Base-by-base conservation (phyloP, 2,888 invertebrate species). In the Calephelis perditalis region DNA sequence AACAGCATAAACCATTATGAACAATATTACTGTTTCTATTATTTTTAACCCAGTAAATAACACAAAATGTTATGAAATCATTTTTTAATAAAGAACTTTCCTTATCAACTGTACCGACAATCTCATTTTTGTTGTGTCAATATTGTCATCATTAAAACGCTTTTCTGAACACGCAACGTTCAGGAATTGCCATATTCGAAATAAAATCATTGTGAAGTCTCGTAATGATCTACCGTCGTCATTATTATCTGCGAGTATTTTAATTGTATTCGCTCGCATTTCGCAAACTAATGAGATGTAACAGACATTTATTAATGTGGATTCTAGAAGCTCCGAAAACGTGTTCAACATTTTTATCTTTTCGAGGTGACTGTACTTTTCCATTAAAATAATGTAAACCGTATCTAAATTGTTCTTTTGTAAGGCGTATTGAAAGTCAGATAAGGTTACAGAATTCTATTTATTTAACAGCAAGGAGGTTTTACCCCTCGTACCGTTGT, bases 211-310 rank as follows among this genome's bases (percentile, higher is more conserved):
- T 55, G 60, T 65, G 56, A 61, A 57, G 56, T 63, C 63, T 60
- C 60, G 62, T 60, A 62, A 49, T 52, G 52, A 52, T 59, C 56
- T 54, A 40, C 55, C 49, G 56, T 37, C 60, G 47, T 56, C 64
- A 62, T 63, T 66, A 63, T 60, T 55, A 63, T 58, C 59, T 63
- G 64, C 55, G 59, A 63, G 63, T 56, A 61, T 65, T 67, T 66
- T 67, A 65, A 67, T 65, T 65, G 62, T 65, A 59, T 60, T 56
- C 62, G 60, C 15, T 58, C 55, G 37, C 55, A 57, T 61, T 65
- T 62, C 57, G 56, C 26, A 58, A 55, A 63, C 60, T 63, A 67
- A 63, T 63, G 65, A 65, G 60, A 59, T 62, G 59, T 63, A 62
- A 62, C 60, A 47, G 58, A 61, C 46, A 45, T 61, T 61, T 62